Evolutionary conservation across 2,888 invertebrate genomes (phyloP).

Genomic region (Phragmatobia fuliginosa): DNA sequence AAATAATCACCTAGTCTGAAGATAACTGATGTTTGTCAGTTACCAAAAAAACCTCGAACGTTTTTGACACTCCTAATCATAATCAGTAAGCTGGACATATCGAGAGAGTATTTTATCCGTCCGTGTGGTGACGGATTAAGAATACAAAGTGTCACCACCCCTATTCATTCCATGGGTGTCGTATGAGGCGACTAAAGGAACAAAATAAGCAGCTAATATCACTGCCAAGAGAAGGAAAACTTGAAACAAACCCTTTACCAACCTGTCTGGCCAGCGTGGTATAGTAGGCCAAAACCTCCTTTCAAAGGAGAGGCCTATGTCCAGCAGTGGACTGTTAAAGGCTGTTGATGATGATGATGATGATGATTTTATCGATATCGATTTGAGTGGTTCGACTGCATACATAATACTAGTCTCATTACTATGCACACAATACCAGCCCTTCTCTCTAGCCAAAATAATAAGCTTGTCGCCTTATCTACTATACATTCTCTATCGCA

Average conservation of each 20-base stretch:
- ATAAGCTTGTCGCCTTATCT: neutral
- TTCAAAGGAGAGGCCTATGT: too few relatives aligned
- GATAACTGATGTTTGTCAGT: neutral
- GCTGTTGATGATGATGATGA: too few relatives aligned
- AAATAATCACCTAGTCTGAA: conserved; percentile 57
- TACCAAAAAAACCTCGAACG: neutral
- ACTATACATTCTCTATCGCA: neutral
- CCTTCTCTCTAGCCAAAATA: neutral
- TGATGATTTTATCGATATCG: neutral
- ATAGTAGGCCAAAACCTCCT: too few relatives aligned
- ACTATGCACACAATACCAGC: neutral
- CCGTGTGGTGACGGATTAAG: too few relatives aligned
- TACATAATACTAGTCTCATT: neutral
- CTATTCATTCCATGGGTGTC: too few relatives aligned
- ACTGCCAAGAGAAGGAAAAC: too few relatives aligned
- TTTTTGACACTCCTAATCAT: neutral
- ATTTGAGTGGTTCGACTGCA: neutral
- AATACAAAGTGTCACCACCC: too few relatives aligned
- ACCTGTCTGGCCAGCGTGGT: too few relatives aligned
- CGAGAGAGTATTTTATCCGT: neutral
- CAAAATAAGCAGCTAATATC: too few relatives aligned
- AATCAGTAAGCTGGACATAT: neutral
- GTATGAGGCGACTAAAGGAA: too few relatives aligned
- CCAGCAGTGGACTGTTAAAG: too few relatives aligned
- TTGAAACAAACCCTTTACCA: too few relatives aligned